These are phyloP conservation scores for Sander lucioperca DNA, from an alignment of 2,113 vertebrate species.

Conservation along the genomic window DNA sequence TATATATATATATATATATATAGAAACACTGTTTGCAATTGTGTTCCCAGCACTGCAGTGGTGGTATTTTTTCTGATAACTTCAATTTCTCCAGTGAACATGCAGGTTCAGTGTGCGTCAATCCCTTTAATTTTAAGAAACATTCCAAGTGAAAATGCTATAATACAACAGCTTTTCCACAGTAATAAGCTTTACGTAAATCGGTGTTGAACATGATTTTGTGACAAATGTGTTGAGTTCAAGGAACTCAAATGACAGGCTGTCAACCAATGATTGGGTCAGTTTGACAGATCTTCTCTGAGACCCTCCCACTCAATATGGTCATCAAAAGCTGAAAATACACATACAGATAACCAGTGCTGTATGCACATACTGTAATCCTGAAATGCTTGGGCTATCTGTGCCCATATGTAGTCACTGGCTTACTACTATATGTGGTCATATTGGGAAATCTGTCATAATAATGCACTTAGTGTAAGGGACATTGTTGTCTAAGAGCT, in stretches of 20 bases:
- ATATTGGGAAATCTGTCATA: conserved; percentile 37
- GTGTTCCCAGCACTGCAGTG: conserved; percentile 54
- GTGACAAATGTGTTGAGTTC: conserved; percentile 31
- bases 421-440: conserved; percentile 35
- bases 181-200: conserved; percentile 23
- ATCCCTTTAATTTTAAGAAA: conserved; percentile 44
- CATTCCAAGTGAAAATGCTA: conserved; percentile 69
- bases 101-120: conserved; percentile 61
- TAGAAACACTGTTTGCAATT: conserved; percentile 40
- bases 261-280: conserved; percentile 28
- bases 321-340: conserved; percentile 17
- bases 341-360: conserved; percentile 10
- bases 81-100: conserved; percentile 66
- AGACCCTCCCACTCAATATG: conserved; percentile 7
- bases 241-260: conserved; percentile 1
- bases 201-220: conserved; percentile 18
- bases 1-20: conserved; percentile 48
- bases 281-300: neutral
- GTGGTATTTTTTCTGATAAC: conserved; percentile 43
- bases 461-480: conserved; percentile 76
- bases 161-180: conserved; percentile 40
- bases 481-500: conserved; percentile 4
- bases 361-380: conserved; percentile 2
- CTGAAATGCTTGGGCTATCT: conserved; percentile 6
- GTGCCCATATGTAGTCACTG: conserved; percentile 14